Conservation (phyloP, 2,888 invertebrate genomes). For the Cephus sareptanus region DNA sequence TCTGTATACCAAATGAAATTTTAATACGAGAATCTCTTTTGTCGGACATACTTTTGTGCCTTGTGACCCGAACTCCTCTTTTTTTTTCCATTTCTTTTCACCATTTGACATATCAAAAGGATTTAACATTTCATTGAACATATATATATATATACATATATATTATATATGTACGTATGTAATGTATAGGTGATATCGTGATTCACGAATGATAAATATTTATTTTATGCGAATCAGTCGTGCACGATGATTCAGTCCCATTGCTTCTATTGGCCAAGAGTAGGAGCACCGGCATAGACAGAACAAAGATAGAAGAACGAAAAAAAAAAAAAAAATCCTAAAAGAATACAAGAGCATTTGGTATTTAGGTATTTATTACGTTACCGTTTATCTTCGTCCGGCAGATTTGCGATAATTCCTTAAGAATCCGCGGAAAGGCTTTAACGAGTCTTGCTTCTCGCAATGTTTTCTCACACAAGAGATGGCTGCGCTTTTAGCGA, state of each 20-base stretch:
- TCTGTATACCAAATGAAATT: background rate
- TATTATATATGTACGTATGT: background rate
- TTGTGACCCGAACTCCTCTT: background rate
- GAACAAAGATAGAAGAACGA: background rate
- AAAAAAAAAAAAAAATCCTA: too few species aligned
- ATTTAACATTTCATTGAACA: background rate
- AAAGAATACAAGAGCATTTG: background rate
- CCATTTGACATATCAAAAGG: background rate
- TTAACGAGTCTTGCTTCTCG: background rate
- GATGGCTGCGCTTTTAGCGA: constrained; percentile 23
- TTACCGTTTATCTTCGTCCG: background rate
- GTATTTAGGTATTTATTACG: background rate
- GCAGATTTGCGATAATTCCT: background rate
- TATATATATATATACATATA: background rate
- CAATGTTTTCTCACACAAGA: background rate
- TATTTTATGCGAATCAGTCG: constrained; percentile 39
- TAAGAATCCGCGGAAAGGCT: background rate
- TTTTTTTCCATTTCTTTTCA: background rate
- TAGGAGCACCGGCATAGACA: background rate
- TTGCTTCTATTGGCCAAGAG: background rate
- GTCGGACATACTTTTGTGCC: background rate
- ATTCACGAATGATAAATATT: constrained; percentile 43
- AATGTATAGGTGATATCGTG: constrained; percentile 19
- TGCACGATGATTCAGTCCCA: constrained; percentile 33
- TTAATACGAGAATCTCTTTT: background rate